These are phyloP conservation scores for Drosophila ambigua DNA, from an alignment of 1,140 invertebrate genomes.

Conservation along the genomic window DNA sequence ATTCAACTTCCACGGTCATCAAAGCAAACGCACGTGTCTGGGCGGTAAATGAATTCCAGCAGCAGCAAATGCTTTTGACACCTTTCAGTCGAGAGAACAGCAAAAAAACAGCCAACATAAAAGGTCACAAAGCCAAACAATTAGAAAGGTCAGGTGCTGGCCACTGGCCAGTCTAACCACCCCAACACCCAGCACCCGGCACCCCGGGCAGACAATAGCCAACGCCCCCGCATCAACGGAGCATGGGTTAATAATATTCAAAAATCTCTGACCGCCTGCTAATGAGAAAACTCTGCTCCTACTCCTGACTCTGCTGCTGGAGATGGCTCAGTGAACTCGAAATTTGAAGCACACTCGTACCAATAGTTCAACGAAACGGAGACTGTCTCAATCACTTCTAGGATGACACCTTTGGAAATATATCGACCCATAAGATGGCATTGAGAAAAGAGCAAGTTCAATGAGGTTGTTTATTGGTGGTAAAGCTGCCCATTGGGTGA, in stretches of 20 bases:
- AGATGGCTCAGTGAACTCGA: constrained; percentile 43
- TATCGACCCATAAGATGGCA: too few species aligned
- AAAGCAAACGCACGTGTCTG: constrained; percentile 71
- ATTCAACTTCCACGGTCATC: too few species aligned
- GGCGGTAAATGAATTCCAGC: constrained; percentile 43
- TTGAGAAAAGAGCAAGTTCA: too few species aligned
- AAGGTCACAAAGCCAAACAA: constrained; percentile 69
- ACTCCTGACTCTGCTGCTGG: too few species aligned
- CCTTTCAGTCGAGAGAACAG: constrained; percentile 44
- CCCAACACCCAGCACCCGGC: constrained; percentile 5
- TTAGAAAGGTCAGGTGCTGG: constrained; percentile 50
- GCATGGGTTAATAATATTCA: constrained; percentile 47
- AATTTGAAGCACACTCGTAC: constrained; percentile 18
- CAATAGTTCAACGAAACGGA: not conserved
- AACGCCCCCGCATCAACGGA: constrained; percentile 2
- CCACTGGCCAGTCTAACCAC: constrained; percentile 43
- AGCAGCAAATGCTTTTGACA: constrained; percentile 75
- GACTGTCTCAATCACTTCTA: constrained; percentile 22
- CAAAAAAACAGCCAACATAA: constrained; percentile 38
- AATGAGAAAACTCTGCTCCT: constrained; percentile 27
- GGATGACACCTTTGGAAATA: not conserved
- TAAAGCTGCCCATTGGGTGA: too few species aligned
- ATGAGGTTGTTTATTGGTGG: too few species aligned
- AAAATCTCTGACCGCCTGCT: constrained; percentile 29
- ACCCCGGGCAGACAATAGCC: constrained; percentile 36